A percentile compares a stretch with the other conserved stretches of the same genome.
These are phyloP conservation scores for Karalla daura DNA, from an alignment of 2,797 vertebrate species.

Conservation along the genomic window DNA sequence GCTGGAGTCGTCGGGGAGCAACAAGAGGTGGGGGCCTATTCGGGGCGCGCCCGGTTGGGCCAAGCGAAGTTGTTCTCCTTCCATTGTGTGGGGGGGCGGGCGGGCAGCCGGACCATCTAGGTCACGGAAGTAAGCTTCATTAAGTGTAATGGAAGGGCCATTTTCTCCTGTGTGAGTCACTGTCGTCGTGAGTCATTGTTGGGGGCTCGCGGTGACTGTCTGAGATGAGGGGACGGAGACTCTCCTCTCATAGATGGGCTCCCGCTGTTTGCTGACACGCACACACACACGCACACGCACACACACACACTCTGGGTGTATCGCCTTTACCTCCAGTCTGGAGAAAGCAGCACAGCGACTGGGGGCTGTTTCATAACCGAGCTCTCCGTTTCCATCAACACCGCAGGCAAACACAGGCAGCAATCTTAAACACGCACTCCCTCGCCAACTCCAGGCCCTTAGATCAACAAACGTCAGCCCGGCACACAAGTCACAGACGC, in stretches of 20 bases:
- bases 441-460: not conserved
- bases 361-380: constrained; percentile 42
- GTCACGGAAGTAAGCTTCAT: constrained; percentile 61
- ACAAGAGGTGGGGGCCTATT: constrained; percentile 86
- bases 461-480: not conserved
- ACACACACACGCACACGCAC: not conserved
- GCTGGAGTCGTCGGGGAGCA: constrained; percentile 83
- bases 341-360: constrained; percentile 6
- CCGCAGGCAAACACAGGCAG: not conserved
- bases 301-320: not conserved
- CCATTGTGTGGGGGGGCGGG: constrained; percentile 1
- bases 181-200: constrained; percentile 26
- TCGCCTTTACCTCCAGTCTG: not conserved
- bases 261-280: not conserved
- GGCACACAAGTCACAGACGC: not conserved
- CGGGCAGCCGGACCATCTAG: constrained; percentile 47
- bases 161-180: constrained; percentile 50
- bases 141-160: constrained; percentile 31
- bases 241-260: not conserved
- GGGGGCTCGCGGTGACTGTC: not conserved
- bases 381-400: not conserved
- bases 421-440: not conserved
- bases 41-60: constrained; percentile 6
- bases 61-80: not conserved
- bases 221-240: constrained; percentile 1